Evolutionary conservation across 2,888 invertebrate genomes (phyloP), one percentile per base, ranked within the genome.

Genomic region (Macrophya alboannulata): DNA sequence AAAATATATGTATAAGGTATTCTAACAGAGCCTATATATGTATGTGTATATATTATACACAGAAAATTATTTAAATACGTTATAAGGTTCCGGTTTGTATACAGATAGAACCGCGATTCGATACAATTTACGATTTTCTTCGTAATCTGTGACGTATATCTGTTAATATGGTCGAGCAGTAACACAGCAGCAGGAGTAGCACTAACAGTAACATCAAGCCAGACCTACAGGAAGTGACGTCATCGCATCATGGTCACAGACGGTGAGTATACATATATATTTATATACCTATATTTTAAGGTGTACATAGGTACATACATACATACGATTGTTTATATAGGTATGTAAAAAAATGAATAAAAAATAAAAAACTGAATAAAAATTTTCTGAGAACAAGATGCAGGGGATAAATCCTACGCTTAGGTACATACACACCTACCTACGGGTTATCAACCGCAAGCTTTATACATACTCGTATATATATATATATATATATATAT

Each of bases 321-420:
- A 72, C 2, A 55, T 55, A 55, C 6, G n/a, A n/a, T 55, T 55
- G 55, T 55, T n/a, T 55, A 40, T 37, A 25, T 10, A 25, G 21
- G 21, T 4, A n/a, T 37, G 6, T 9, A 74, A n/a, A 40, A 12
- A 0, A 74, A n/a, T n/a, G n/a, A n/a, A n/a, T n/a, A 43, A 25
- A 76, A 40, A 71, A 40, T 1, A 40, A 71, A 40, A 71, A 71
- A 17, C 40, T 12, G 37, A 40, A 4, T 3, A 31, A 68, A 68
- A 68, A 68, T n/a, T 62, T 17, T 62, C 62, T 21, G 3, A 10
- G 62, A 62, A 62, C 62, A 62, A 62, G 62, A 48, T 3, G 3
- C 31, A 31, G 4, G 87, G 87, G 88, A 88, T 88, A 88, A 88
- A 89, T 89, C 89, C 86, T 62, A 9, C 48, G 48, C 10, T 9